phyloP scores from a whole-genome alignment of 2,113 vertebrate genomes.

The Anolis carolinensis region DNA sequence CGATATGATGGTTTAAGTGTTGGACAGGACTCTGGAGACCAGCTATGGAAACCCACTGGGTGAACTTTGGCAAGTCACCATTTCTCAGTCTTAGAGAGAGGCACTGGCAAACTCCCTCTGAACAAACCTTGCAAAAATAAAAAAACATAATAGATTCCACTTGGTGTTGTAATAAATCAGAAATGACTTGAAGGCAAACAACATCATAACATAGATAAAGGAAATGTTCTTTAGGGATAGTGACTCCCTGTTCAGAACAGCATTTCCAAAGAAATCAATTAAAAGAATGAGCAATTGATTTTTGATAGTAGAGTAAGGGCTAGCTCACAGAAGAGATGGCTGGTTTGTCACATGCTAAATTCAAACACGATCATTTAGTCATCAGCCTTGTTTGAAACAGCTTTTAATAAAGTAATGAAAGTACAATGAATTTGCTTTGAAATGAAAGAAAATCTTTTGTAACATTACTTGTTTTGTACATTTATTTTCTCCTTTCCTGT shows the following conservation, averaged over 20 bases:
- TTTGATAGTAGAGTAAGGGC: conserved; percentile 73
- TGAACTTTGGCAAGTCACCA: too few species aligned
- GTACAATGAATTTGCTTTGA: conserved; percentile 79
- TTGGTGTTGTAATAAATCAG: too few species aligned
- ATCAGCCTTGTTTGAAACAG: not conserved
- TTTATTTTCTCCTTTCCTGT: conserved; percentile 78
- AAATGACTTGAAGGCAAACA: conserved; percentile 49
- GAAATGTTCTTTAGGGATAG: conserved; percentile 74
- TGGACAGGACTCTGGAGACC: too few species aligned
- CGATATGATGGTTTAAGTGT: too few species aligned
- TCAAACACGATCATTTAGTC: not conserved
- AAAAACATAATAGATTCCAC: too few species aligned
- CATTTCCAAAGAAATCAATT: conserved; percentile 69
- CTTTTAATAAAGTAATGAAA: conserved; percentile 63
- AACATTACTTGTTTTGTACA: conserved; percentile 77
- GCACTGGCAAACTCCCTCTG: too few species aligned
- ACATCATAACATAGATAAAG: conserved; percentile 75
- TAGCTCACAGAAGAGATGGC: not conserved
- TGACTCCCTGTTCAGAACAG: conserved; percentile 72
- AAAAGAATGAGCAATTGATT: conserved; percentile 73
- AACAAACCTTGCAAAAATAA: too few species aligned
- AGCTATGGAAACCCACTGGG: too few species aligned
- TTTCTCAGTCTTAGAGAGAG: too few species aligned
- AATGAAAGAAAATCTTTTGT: conserved; percentile 79
- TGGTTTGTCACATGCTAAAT: not conserved